Percentiles rank a stretch among this genome's conserved stretches.
Conservation (phyloP, 92 coral and sea anemone genomes). For the Heliopora coerulea region DNA sequence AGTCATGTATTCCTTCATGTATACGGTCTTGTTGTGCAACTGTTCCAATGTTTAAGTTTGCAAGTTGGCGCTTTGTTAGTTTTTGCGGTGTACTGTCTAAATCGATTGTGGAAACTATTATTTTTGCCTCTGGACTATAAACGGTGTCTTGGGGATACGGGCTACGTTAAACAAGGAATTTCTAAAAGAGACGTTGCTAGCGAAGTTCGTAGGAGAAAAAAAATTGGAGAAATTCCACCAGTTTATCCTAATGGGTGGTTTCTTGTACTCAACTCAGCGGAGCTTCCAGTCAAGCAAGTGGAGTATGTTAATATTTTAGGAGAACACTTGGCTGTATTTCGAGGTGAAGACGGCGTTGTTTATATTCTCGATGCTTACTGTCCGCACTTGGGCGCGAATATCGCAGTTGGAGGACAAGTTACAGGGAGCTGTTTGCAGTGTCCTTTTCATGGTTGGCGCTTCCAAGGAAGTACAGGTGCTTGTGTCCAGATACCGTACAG, state of each 20-base stretch:
- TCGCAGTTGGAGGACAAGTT: conserved; percentile 89
- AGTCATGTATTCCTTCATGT: background rate
- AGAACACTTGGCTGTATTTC: conserved; percentile 79
- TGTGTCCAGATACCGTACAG: conserved; percentile 81
- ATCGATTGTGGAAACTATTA: conserved; percentile 59
- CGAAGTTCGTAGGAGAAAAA: conserved; percentile 55
- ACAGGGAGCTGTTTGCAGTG: conserved; percentile 73
- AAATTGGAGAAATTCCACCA: conserved; percentile 78
- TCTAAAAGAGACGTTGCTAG: conserved; percentile 70
- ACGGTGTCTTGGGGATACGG: conserved; percentile 68
- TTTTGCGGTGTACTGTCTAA: conserved; percentile 31
- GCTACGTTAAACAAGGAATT: conserved; percentile 50
- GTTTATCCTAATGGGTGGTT: conserved; percentile 97
- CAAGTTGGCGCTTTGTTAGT: conserved; percentile 31
- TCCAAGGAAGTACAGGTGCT: conserved; percentile 73
- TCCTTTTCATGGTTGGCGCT: conserved; percentile 95
- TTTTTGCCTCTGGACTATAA: conserved; percentile 63
- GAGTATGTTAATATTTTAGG: conserved; percentile 72
- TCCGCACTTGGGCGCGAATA: conserved; percentile 95
- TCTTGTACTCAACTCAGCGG: conserved; percentile 62
- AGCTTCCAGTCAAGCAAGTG: conserved; percentile 64
- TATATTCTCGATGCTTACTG: conserved; percentile 83
- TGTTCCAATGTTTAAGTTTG: conserved; percentile 36
- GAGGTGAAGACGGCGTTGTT: conserved; percentile 83
- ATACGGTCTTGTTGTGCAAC: background rate